These are phyloP conservation scores for Brachypterus glaber DNA, from an alignment of 2,888 invertebrate genomes.

Conservation along the genomic window DNA sequence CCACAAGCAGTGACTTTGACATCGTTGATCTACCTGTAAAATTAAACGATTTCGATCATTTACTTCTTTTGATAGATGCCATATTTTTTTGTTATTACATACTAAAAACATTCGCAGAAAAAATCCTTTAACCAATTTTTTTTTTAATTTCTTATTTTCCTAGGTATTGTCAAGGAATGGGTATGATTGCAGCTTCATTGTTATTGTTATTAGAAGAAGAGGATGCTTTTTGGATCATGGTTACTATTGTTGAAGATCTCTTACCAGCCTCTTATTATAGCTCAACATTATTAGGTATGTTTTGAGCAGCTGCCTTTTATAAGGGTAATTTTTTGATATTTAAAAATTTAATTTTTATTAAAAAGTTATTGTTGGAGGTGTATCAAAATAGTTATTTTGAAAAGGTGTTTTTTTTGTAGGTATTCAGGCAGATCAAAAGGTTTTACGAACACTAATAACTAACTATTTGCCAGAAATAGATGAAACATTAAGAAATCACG, in stretches of 20 bases:
- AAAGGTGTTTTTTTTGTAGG: constrained; percentile 46
- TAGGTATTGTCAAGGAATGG: constrained; percentile 75
- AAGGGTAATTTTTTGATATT: no score
- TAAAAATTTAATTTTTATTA: no score
- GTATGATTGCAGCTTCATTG: constrained; percentile 87
- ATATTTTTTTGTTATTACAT: no score
- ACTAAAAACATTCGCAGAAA: background rate
- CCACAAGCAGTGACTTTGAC: no score
- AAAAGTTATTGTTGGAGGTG: no score
- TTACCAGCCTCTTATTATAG: constrained; percentile 96
- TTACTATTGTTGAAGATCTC: constrained; percentile 95
- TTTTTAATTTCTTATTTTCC: constrained; percentile 15
- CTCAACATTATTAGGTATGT: constrained; percentile 69
- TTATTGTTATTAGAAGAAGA: constrained; percentile 94
- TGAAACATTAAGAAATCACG: constrained; percentile 84
- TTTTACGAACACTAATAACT: constrained; percentile 83
- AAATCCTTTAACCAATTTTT: constrained; percentile 1
- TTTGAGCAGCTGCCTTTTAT: no score
- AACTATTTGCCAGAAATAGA: constrained; percentile 86
- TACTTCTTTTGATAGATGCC: no score
- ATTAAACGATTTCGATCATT: no score
- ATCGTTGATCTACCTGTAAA: no score
- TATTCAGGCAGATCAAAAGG: constrained; percentile 91
- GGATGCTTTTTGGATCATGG: constrained; percentile 98
- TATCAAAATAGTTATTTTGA: no score